Evolutionary conservation across 2,888 invertebrate genomes (phyloP), one percentile per base, ranked within the genome.

Genomic region (Lottia gigantea): DNA sequence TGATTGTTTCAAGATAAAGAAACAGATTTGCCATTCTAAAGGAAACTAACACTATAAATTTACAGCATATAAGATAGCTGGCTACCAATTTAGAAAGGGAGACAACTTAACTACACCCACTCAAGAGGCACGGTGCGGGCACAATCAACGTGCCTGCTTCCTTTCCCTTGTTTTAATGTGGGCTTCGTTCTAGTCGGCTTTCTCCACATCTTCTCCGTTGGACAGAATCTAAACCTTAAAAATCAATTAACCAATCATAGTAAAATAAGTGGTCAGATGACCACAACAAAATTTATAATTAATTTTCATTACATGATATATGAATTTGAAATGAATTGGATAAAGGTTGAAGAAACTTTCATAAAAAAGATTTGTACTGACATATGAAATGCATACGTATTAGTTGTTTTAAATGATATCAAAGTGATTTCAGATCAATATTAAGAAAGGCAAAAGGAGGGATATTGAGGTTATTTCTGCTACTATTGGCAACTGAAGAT

Each of bases 81-180:
- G 55, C 55, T 19, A 55, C 55, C 23, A 23, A 55, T 23, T 55
- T 23, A 68, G 65, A 62, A 72, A 67, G 70, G 70, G 70, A 70
- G 64, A 67, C 63, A 68, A 73, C 73, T 73, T 73, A 73, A 67
- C 73, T 71, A 73, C 65, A 73, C 73, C 73, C 73, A 73, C 73
- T 73, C 70, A 70, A 62, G 73, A 66, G 66, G 64, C 64, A 45
- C 62, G 66, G 62, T 62, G 72, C 64, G 66, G 73, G 70, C 64
- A 67, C 55, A 66, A 65, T 66, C 64, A 61, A 62, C 70, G 70
- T 70, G 70, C 70, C 70, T 55, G 64, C 66, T 62, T 64, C 70
- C 47, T 45, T 65, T 7, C 31, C 64, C 70, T 65, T 62, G 55
- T 62, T 66, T 66, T 66, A 64, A 23, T 55, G 70, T 66, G 66